These are phyloP conservation scores for Typhlichthys subterraneus DNA, from an alignment of 2,797 vertebrate genomes.

Conservation along the genomic window DNA sequence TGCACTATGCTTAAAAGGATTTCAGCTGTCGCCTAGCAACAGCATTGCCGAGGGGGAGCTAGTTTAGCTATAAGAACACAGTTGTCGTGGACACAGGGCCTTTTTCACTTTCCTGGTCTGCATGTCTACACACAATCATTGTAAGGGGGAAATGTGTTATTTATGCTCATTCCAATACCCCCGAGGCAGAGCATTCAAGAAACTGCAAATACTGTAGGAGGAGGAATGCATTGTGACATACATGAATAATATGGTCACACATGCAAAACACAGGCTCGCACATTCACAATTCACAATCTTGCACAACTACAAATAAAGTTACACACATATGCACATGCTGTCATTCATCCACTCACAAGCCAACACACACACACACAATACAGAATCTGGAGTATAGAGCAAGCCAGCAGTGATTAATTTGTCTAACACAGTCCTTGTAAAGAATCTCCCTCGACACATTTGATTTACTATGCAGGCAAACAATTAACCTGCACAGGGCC, in stretches of 20 bases:
- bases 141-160: constrained; percentile 26
- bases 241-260: constrained; percentile 41
- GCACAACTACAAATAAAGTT: constrained; percentile 22
- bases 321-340: neutral
- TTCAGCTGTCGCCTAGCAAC: constrained; percentile 51
- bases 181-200: constrained; percentile 23
- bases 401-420: constrained; percentile 66
- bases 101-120: constrained; percentile 31
- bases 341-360: constrained; percentile 5
- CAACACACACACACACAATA: constrained; percentile 5
- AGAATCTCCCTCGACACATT: constrained; percentile 71
- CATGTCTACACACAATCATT: constrained; percentile 32
- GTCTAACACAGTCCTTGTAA: constrained; percentile 66
- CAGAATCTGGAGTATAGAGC: constrained; percentile 30
- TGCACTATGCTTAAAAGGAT: constrained; percentile 15
- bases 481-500: constrained; percentile 68
- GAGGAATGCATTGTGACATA: constrained; percentile 13
- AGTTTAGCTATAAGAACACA: constrained; percentile 15
- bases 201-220: constrained; percentile 26
- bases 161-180: constrained; percentile 39
- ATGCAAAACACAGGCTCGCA: neutral
- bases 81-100: constrained; percentile 33
- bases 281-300: constrained; percentile 11
- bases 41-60: constrained; percentile 26
- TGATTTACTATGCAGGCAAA: constrained; percentile 79